Conservation (phyloP, 2,888 invertebrate species). For the Saturnia japonica region DNA sequence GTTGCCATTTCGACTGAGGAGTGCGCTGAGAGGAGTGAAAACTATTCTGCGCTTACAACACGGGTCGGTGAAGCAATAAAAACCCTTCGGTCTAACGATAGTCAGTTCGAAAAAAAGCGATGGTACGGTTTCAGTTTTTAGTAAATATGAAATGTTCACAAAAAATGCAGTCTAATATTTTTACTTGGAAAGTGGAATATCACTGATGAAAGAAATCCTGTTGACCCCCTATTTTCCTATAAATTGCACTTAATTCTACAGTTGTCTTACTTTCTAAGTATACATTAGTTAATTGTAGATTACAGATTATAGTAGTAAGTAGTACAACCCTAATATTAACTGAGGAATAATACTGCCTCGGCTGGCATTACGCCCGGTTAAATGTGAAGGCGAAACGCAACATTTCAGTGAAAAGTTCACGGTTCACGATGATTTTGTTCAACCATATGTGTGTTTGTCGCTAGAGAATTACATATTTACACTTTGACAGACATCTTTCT, state of each 20-base stretch:
- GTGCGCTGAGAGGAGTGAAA: too few relatives aligned
- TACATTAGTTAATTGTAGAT: too few relatives aligned
- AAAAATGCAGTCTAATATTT: too few relatives aligned
- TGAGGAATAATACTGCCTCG: not conserved
- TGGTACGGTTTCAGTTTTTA: too few relatives aligned
- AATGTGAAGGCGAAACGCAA: conserved; percentile 21
- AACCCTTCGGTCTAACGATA: too few relatives aligned
- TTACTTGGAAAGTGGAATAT: not conserved
- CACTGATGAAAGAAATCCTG: not conserved
- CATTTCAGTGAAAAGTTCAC: conserved; percentile 17
- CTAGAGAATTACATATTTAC: not conserved
- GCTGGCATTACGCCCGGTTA: conserved; percentile 10
- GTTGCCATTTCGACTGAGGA: too few relatives aligned
- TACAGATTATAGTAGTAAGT: not conserved
- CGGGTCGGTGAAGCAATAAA: too few relatives aligned
- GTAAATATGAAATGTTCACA: too few relatives aligned
- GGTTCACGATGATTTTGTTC: conserved; percentile 2
- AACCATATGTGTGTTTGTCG: not conserved
- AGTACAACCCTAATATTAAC: not conserved
- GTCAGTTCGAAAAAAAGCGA: too few relatives aligned
- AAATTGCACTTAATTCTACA: too few relatives aligned
- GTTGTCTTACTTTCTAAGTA: too few relatives aligned
- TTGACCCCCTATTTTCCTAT: not conserved
- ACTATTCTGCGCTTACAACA: too few relatives aligned
- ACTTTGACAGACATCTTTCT: not conserved